Percentiles rank a stretch among this genome's conserved stretches.
Conservation (phyloP, 2,113 vertebrate species). For the Onychostruthus taczanowskii region DNA sequence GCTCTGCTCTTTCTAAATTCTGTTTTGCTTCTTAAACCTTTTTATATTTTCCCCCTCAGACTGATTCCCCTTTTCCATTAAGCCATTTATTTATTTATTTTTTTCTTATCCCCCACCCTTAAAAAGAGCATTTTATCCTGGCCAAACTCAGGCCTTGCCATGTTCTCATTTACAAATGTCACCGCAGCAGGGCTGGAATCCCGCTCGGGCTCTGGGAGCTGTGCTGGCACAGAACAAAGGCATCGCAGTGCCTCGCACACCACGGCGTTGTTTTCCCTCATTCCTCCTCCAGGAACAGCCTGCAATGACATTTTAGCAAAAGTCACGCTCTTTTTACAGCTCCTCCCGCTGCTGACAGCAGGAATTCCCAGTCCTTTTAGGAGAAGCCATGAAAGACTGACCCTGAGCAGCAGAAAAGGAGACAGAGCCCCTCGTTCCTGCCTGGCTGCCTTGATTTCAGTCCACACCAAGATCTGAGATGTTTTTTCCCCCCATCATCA, state of each 20-base stretch:
- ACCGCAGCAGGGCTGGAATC: conserved; percentile 2
- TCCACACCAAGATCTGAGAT: background rate
- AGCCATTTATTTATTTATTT: background rate
- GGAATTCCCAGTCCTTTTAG: background rate
- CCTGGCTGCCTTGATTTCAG: background rate
- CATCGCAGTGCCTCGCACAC: conserved; percentile 5
- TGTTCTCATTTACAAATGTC: conserved; percentile 62
- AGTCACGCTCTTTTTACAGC: background rate
- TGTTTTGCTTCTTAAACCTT: background rate
- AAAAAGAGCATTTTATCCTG: conserved; percentile 41
- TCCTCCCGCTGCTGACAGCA: background rate
- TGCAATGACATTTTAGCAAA: conserved; percentile 44
- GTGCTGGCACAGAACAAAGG: conserved; percentile 38
- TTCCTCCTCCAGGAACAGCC: background rate
- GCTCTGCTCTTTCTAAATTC: background rate
- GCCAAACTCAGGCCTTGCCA: background rate
- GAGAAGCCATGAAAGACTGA: background rate
- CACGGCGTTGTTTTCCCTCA: background rate
- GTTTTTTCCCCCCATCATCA: background rate
- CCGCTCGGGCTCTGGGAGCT: background rate
- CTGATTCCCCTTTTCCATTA: background rate
- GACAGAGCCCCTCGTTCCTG: background rate
- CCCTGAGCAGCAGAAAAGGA: background rate
- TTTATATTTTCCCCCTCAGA: background rate
- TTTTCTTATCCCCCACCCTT: background rate